A percentile compares a stretch with the other conserved stretches of the same genome.
Conservation (phyloP, 2,888 invertebrate species). For the Bellardia pandia region DNA sequence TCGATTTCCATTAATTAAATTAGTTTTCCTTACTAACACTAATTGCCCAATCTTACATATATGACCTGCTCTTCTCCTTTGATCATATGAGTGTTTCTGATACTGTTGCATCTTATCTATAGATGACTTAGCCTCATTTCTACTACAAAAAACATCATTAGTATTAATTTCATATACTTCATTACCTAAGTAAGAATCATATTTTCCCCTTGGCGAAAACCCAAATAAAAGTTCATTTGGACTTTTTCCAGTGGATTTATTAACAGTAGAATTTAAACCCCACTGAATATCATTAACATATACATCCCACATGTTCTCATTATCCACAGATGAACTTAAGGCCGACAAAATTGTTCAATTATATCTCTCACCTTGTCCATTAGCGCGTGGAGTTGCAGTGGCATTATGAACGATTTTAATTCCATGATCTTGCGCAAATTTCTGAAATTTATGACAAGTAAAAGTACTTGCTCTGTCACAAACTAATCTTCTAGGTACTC, state of each 20-base stretch:
- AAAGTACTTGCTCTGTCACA: background rate
- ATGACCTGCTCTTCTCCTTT: background rate
- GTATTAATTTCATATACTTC: slow-evolving; percentile 22
- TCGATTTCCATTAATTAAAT: background rate
- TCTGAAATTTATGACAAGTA: background rate
- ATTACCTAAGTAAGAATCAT: slow-evolving; percentile 20
- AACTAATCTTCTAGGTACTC: slow-evolving; percentile 7
- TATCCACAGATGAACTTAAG: too few relatives aligned
- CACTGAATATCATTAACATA: slow-evolving; percentile 12
- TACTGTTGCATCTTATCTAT: background rate
- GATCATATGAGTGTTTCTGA: background rate
- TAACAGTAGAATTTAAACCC: slow-evolving; percentile 12
- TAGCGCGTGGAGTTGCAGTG: slow-evolving; percentile 11
- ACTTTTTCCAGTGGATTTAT: slow-evolving; percentile 7
- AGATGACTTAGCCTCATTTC: background rate
- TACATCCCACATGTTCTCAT: too few relatives aligned
- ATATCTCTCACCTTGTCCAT: slow-evolving; percentile 18
- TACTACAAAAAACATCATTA: background rate
- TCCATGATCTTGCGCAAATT: background rate
- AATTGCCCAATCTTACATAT: background rate
- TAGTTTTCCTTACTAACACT: background rate
- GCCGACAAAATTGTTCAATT: background rate
- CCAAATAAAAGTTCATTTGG: slow-evolving; percentile 5
- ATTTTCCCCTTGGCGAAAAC: background rate
- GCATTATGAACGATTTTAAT: background rate